Evolutionary conservation across 2,888 invertebrate species (phyloP).

Genomic region (Gari tellinella): DNA sequence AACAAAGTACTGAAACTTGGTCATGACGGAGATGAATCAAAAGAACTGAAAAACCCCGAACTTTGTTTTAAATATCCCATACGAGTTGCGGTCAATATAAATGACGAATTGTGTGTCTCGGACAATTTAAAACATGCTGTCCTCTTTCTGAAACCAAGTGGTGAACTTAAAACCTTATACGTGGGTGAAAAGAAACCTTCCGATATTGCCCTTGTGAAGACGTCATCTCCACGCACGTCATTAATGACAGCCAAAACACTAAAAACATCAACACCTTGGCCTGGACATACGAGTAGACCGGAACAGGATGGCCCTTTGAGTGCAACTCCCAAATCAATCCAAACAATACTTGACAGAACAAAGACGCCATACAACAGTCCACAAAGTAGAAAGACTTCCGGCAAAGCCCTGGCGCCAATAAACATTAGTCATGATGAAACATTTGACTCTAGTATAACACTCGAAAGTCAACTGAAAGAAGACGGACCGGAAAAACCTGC

Average conservation of each 20-base stretch:
- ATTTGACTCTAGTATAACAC: constrained; percentile 38
- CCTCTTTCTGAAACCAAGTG: constrained; percentile 46
- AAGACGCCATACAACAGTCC: constrained; percentile 39
- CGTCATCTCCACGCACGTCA: constrained; percentile 10
- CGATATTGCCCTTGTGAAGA: constrained; percentile 37
- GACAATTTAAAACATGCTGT: constrained; percentile 58
- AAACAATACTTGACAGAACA: constrained; percentile 34
- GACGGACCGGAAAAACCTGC: not conserved
- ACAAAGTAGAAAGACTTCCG: constrained; percentile 20
- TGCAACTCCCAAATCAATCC: constrained; percentile 28
- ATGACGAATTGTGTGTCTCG: constrained; percentile 60
- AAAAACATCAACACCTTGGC: constrained; percentile 34
- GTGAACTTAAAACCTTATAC: constrained; percentile 48
- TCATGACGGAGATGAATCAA: constrained; percentile 57
- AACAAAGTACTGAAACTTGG: constrained; percentile 62
- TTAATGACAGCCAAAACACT: constrained; percentile 5
- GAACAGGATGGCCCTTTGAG: constrained; percentile 47
- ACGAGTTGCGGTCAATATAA: constrained; percentile 56
- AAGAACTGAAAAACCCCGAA: constrained; percentile 53
- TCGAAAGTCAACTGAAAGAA: constrained; percentile 34
- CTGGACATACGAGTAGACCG: constrained; percentile 41
- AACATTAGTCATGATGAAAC: constrained; percentile 48
- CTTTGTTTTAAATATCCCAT: constrained; percentile 62
- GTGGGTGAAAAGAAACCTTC: constrained; percentile 21
- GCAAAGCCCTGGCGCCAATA: constrained; percentile 43